phyloP scores from a whole-genome alignment of 2,113 vertebrate genomes.

The Dromiciops gliroides region DNA sequence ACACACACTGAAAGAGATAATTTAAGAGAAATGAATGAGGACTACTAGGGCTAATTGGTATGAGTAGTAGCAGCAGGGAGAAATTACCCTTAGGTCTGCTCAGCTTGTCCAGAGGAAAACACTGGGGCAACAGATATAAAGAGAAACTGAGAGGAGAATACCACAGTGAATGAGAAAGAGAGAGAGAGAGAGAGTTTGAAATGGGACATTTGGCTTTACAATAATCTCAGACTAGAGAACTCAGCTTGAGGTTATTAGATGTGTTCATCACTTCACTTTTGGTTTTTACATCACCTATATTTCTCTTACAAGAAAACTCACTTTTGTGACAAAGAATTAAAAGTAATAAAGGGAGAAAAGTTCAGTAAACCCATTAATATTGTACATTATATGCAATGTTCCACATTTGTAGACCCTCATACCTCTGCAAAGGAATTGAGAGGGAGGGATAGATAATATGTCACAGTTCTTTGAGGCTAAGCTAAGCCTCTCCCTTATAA shows the following conservation, averaged over 20 bases:
- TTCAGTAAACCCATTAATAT: background rate
- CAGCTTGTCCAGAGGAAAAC: background rate
- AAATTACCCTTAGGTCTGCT: too few species aligned
- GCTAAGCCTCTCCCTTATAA: background rate
- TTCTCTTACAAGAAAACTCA: background rate
- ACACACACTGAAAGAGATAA: background rate
- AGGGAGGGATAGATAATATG: background rate
- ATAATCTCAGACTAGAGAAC: background rate
- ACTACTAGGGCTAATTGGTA: too few species aligned
- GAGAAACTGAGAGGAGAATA: background rate
- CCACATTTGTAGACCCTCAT: background rate
- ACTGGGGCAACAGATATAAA: background rate
- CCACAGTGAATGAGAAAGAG: background rate
- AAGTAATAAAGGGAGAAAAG: background rate
- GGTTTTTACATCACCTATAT: background rate
- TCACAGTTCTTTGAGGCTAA: background rate
- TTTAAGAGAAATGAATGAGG: too few species aligned
- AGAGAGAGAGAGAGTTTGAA: background rate
- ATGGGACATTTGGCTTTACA: background rate
- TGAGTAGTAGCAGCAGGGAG: background rate
- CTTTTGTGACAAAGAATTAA: background rate
- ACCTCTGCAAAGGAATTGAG: background rate
- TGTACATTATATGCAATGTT: background rate
- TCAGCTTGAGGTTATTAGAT: background rate
- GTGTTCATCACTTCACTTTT: background rate